Percentiles rank a stretch among this genome's conserved stretches.
Evolutionary conservation across 2,888 invertebrate genomes (phyloP).

Genomic region (Papilio protenor): DNA sequence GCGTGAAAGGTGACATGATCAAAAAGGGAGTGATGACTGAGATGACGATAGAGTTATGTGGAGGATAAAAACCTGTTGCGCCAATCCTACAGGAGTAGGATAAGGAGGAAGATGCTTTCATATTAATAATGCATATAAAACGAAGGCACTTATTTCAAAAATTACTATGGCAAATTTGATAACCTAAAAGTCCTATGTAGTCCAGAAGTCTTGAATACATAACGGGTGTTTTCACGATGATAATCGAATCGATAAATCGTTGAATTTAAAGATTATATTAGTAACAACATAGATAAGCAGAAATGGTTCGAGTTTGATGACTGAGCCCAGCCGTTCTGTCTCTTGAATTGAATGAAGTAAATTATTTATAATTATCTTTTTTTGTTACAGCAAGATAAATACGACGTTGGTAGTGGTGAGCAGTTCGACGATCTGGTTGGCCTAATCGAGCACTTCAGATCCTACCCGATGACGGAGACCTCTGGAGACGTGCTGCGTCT

Average conservation of each 20-base stretch:
- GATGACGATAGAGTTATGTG: too few species aligned
- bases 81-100: too few species aligned
- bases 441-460: conserved; percentile 97
- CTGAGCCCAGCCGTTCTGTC: too few species aligned
- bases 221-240: not conserved
- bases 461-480: conserved; percentile 98
- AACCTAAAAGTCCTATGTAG: not conserved
- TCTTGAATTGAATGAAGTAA: too few species aligned
- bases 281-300: too few species aligned
- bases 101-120: not conserved
- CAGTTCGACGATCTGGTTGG: conserved; percentile 96
- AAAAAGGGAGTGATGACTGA: too few species aligned
- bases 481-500: conserved; percentile 97
- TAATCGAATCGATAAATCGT: not conserved
- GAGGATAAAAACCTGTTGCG: too few species aligned
- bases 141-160: not conserved
- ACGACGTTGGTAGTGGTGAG: conserved; percentile 98
- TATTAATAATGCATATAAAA: not conserved
- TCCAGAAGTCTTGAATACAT: not conserved
- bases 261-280: not conserved
- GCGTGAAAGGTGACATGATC: too few species aligned
- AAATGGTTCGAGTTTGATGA: too few species aligned
- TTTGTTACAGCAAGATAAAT: conserved; percentile 89
- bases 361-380: not conserved
- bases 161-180: not conserved